These are phyloP conservation scores for Monochamus saltuarius DNA, from an alignment of 1,140 invertebrate genomes.

Conservation along the genomic window DNA sequence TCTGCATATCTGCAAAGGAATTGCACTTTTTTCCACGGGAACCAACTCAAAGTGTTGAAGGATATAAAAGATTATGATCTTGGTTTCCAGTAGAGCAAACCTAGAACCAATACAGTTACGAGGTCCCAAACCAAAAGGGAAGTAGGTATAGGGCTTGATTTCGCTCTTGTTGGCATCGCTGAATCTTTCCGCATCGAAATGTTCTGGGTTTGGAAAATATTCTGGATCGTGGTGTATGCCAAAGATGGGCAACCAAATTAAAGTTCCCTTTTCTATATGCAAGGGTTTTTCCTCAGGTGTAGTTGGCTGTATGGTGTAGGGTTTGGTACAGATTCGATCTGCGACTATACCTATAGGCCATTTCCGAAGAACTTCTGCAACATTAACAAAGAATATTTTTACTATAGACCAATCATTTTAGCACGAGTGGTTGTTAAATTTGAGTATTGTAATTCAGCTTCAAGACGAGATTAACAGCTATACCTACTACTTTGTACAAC, in stretches of 20 bases:
- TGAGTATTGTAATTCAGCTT: no score
- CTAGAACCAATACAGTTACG: constrained; percentile 47
- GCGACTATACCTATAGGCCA: constrained; percentile 55
- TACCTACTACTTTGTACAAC: no score
- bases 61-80: constrained; percentile 43
- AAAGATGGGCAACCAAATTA: constrained; percentile 55
- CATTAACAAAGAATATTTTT: no score
- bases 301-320: constrained; percentile 49
- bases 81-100: constrained; percentile 38
- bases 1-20: constrained; percentile 20
- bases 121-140: constrained; percentile 60
- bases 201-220: constrained; percentile 53
- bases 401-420: no score
- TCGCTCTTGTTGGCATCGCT: constrained; percentile 46
- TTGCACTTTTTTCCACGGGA: constrained; percentile 32
- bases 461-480: no score
- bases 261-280: constrained; percentile 11
- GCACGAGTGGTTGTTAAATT: no score
- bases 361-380: constrained; percentile 58
- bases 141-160: constrained; percentile 49
- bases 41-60: constrained; percentile 37
- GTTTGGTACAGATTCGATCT: constrained; percentile 56
- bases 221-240: constrained; percentile 56
- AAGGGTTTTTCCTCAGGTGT: constrained; percentile 16
- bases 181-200: constrained; percentile 55